Percentiles rank a stretch among this genome's conserved stretches.
Conservation (phyloP, 2,113 vertebrate genomes). For the Oncorhynchus tshawytscha region DNA sequence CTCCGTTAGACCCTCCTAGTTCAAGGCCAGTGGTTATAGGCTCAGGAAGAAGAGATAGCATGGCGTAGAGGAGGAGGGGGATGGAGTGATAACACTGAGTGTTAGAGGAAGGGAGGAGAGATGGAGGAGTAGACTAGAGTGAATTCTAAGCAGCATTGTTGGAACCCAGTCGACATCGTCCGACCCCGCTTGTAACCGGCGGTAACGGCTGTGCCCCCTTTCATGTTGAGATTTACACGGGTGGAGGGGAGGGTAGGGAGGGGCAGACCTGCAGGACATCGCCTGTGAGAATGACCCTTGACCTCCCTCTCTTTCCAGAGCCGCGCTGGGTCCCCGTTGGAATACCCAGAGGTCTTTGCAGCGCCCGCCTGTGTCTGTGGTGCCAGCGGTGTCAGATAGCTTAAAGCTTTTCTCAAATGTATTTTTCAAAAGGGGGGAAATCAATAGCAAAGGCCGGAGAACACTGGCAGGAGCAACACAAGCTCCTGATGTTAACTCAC, state of each 20-base stretch:
- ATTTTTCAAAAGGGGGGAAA: slow-evolving; percentile 70
- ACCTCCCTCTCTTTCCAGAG: slow-evolving; percentile 53
- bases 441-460: slow-evolving; percentile 67
- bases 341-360: slow-evolving; percentile 50
- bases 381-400: slow-evolving; percentile 66
- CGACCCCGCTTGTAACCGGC: slow-evolving; percentile 33
- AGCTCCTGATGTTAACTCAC: slow-evolving; percentile 63
- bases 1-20: slow-evolving; percentile 21
- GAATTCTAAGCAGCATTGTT: slow-evolving; percentile 30
- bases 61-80: slow-evolving; percentile 22
- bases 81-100: slow-evolving; percentile 37
- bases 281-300: slow-evolving; percentile 62
- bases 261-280: slow-evolving; percentile 57
- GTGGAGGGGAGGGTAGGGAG: slow-evolving; percentile 38
- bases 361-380: slow-evolving; percentile 45
- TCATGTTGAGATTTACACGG: slow-evolving; percentile 61
- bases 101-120: slow-evolving; percentile 43
- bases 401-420: slow-evolving; percentile 67
- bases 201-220: slow-evolving; percentile 54
- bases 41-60: slow-evolving; percentile 31
- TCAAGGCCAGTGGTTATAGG: slow-evolving; percentile 50
- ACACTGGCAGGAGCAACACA: slow-evolving; percentile 56
- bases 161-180: slow-evolving; percentile 18
- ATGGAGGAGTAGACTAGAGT: slow-evolving; percentile 17
- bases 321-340: slow-evolving; percentile 46